Evolutionary conservation across 2,888 invertebrate species (phyloP).

Genomic region (Phaonia tiefii): DNA sequence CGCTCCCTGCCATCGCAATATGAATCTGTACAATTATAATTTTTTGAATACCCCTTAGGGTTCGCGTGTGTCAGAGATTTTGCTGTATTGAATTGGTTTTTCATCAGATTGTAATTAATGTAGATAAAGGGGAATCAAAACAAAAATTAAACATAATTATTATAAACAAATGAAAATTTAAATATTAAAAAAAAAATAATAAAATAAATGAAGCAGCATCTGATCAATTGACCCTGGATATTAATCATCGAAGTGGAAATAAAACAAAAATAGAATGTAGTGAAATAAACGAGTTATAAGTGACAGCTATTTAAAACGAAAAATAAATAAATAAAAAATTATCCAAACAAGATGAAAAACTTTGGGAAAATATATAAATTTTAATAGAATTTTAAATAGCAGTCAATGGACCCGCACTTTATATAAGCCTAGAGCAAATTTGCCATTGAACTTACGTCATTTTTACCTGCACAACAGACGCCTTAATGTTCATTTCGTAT

Average conservation of each 20-base stretch:
- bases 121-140: too few relatives aligned
- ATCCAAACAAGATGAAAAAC: conserved; percentile 15
- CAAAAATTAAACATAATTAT: not conserved
- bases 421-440: too few relatives aligned
- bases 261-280: conserved; percentile 16
- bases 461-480: not conserved
- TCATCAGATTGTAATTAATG: too few relatives aligned
- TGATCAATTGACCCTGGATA: conserved; percentile 32
- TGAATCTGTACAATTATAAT: conserved; percentile 36
- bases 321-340: conserved; percentile 1
- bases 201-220: not conserved
- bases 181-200: conserved; percentile 21
- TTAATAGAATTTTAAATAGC: not conserved
- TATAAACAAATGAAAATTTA: conserved; percentile 20
- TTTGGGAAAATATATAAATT: conserved; percentile 9
- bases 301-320: too few relatives aligned
- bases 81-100: too few relatives aligned
- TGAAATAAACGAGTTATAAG: too few relatives aligned
- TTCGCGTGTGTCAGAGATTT: too few relatives aligned
- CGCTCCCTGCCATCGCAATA: conserved; percentile 7
- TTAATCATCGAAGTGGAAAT: conserved; percentile 45
- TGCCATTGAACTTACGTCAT: too few relatives aligned
- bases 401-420: too few relatives aligned
- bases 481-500: conserved; percentile 58
- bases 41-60: too few relatives aligned